Base-by-base conservation (phyloP, 2,113 vertebrate species). In the Neoarius graeffei region DNA sequence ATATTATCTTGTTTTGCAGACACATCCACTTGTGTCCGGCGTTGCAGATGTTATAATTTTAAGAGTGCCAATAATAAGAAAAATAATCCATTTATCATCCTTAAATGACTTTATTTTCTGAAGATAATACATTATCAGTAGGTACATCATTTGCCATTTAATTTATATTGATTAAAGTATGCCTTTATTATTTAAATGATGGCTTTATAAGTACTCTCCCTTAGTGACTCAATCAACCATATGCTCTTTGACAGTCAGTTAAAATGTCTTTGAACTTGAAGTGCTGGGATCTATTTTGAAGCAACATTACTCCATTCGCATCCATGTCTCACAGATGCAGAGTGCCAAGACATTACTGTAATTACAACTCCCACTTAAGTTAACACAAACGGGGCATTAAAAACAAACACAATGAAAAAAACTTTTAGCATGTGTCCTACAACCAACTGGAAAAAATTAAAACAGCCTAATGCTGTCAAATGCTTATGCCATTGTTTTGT, bases 321-420 rank as follows among this genome's bases (percentile, higher is more conserved):
- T 77, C 64, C 48, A 87, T 64, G 69, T 86, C 71, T 60, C 85
- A 82, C 48, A 52, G 82, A 14, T 48, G 76, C 73, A 73, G 13
- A 25, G 67, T 85, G 88, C 86, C 88, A 88, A 86, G 84, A 84
- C 71, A 84, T 89, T 85, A 87, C 84, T 81, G 83, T 87, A 77
- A 89, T 79, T 89, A 82, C 42, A 86, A 83, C 62, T 86, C 76
- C 83, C 50, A 83, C 66, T 27, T 87, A 89, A 74, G 76, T 73
- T 77, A 84, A 81, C 89, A 82, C 67, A 81, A 85, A 62, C 85
- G 62, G 74, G 73, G 67, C 73, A 74, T 81, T 80, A 66, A 76
- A 86, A 74, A 71, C 35, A 67, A 42, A 15, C 30, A 50, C 5
- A 60, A 20, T 60, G 1, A 59, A 56, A 30, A 50, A 25, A 5